These are phyloP conservation scores for Stegodyphus mimosarum DNA, from an alignment of 1,140 invertebrate species.

Conservation along the genomic window DNA sequence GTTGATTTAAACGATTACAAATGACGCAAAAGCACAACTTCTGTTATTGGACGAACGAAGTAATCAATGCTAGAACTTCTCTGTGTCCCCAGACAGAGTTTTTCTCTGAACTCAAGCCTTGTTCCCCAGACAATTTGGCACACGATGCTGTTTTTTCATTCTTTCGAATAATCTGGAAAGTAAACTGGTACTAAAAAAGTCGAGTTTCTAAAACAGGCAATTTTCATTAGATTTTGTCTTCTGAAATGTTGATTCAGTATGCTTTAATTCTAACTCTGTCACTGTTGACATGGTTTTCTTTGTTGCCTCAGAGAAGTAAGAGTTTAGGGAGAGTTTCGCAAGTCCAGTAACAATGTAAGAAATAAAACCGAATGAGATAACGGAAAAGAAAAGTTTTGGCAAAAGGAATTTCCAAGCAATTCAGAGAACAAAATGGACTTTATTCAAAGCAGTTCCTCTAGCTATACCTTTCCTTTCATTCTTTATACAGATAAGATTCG, in stretches of 20 bases:
- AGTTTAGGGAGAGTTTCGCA: slow-evolving; percentile 3
- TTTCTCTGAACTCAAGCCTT: slow-evolving; percentile 22
- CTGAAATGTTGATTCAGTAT: slow-evolving; percentile 51
- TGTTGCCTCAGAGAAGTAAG: slow-evolving; percentile 1
- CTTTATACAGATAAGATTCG: no score
- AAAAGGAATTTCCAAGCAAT: slow-evolving; percentile 24
- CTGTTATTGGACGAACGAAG: slow-evolving; percentile 38
- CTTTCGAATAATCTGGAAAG: slow-evolving; percentile 23
- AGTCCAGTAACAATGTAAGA: not conserved
- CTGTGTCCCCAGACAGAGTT: slow-evolving; percentile 1
- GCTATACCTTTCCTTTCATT: not conserved
- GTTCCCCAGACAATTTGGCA: not conserved
- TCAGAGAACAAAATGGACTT: not conserved
- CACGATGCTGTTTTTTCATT: slow-evolving; percentile 10
- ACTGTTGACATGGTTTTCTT: slow-evolving; percentile 43
- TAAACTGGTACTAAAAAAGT: slow-evolving; percentile 17
- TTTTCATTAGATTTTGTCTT: slow-evolving; percentile 53
- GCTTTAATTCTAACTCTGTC: slow-evolving; percentile 41
- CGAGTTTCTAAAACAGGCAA: slow-evolving; percentile 33
- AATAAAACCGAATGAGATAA: not conserved
- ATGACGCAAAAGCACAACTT: slow-evolving; percentile 15
- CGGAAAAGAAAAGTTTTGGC: not conserved
- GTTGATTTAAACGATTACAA: slow-evolving; percentile 56
- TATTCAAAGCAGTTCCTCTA: not conserved
- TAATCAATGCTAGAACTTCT: slow-evolving; percentile 35